A percentile compares a stretch with the other conserved stretches of the same genome.
These are phyloP conservation scores for Teleiodes luculella DNA, from an alignment of 2,888 invertebrate species.

Conservation along the genomic window DNA sequence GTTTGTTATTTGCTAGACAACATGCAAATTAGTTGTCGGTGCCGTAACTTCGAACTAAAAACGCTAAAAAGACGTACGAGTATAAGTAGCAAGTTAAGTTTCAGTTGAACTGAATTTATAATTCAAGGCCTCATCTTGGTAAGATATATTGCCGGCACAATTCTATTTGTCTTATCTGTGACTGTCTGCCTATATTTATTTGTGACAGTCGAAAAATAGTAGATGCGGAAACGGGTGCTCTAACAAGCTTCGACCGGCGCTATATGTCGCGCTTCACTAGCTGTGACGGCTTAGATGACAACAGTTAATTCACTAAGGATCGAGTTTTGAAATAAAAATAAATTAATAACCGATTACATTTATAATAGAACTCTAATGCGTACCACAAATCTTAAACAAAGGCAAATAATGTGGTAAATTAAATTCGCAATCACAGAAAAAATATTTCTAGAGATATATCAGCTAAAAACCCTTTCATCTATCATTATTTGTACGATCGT, in stretches of 20 bases:
- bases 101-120: constrained; percentile 19
- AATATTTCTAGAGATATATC: neutral
- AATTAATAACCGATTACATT: constrained; percentile 41
- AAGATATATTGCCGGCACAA: neutral
- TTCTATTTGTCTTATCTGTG: constrained; percentile 1
- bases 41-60: constrained; percentile 39
- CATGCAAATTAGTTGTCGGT: constrained; percentile 49
- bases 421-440: neutral
- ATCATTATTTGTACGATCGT: constrained; percentile 33
- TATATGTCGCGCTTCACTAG: constrained; percentile 52
- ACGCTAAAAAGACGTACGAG: constrained; percentile 29
- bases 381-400: neutral
- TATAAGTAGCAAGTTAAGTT: constrained; percentile 32
- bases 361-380: constrained; percentile 12
- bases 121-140: constrained; percentile 15
- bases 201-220: constrained; percentile 52
- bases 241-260: constrained; percentile 40
- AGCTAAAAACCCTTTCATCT: constrained; percentile 26
- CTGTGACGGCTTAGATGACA: constrained; percentile 48
- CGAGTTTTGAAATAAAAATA: constrained; percentile 39
- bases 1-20: constrained; percentile 61
- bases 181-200: constrained; percentile 11
- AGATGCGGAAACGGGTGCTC: constrained; percentile 58
- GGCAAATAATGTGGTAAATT: neutral
- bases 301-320: constrained; percentile 50